Evolutionary conservation across 2,113 vertebrate genomes (phyloP).

Genomic region (Hypanus sabinus): DNA sequence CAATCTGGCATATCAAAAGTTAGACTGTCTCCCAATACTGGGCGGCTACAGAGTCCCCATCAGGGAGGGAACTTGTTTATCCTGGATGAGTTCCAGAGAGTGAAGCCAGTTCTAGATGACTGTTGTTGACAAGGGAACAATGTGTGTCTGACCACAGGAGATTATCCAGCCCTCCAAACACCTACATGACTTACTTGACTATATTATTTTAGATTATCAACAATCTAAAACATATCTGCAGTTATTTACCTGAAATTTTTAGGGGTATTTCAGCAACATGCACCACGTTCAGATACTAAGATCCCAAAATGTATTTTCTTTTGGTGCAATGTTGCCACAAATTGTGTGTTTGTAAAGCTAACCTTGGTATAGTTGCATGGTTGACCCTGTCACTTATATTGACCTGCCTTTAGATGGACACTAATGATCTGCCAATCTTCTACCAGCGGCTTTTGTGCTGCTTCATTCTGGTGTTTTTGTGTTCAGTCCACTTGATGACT

Average conservation of each 20-base stretch:
- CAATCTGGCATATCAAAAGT: constrained; percentile 44
- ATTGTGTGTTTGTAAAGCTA: background rate
- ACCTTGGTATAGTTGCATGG: constrained; percentile 43
- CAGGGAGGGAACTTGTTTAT: constrained; percentile 52
- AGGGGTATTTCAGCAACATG: background rate
- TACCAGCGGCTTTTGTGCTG: constrained; percentile 48
- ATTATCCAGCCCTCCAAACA: constrained; percentile 49
- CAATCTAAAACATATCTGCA: background rate
- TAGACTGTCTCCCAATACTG: constrained; percentile 50
- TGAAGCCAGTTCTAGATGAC: constrained; percentile 47
- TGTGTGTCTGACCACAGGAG: constrained; percentile 48
- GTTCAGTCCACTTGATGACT: constrained; percentile 45
- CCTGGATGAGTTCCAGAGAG: constrained; percentile 52
- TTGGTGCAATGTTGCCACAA: constrained; percentile 15
- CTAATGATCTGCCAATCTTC: constrained; percentile 52
- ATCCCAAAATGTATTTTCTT: background rate
- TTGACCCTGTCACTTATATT: constrained; percentile 49
- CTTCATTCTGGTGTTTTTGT: constrained; percentile 47
- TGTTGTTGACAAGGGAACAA: constrained; percentile 54
- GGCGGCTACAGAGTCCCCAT: constrained; percentile 51
- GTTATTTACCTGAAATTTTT: background rate
- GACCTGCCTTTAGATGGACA: constrained; percentile 48
- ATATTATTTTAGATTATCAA: background rate
- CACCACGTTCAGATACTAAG: no score
- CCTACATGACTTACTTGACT: constrained; percentile 48